Conservation (phyloP, 2,888 invertebrate species). For the Apeira syringaria region DNA sequence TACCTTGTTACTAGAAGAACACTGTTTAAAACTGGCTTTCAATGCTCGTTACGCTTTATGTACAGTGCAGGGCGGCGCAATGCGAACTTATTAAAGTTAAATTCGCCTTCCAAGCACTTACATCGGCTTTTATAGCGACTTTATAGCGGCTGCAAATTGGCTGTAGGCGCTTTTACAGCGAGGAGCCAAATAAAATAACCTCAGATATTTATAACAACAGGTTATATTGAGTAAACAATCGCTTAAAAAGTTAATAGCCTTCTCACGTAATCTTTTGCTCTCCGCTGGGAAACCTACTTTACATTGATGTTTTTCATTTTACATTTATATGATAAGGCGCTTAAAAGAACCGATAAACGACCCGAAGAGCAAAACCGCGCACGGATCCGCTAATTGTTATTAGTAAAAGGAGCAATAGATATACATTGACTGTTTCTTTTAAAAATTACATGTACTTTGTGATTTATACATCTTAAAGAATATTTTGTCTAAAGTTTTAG, state of each 20-base stretch:
- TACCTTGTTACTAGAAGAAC: no score
- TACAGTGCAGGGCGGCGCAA: slow-evolving; percentile 43
- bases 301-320: no score
- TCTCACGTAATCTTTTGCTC: slow-evolving; percentile 15
- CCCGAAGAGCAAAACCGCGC: no score
- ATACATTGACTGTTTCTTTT: no score
- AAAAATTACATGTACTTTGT: no score
- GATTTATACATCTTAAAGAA: no score
- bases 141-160: slow-evolving; percentile 30
- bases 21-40: neutral
- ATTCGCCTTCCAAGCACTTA: slow-evolving; percentile 50
- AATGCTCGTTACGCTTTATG: slow-evolving; percentile 31
- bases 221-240: slow-evolving; percentile 28
- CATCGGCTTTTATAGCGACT: slow-evolving; percentile 47
- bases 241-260: slow-evolving; percentile 24
- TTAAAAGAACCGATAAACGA: no score
- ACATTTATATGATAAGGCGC: no score
- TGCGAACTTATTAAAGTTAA: slow-evolving; percentile 73
- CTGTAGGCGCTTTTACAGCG: slow-evolving; percentile 23
- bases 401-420: no score
- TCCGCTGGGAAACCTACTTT: slow-evolving; percentile 3
- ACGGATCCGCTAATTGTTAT: no score
- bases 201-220: slow-evolving; percentile 28
- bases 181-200: slow-evolving; percentile 26
- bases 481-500: no score